Evolutionary conservation across 2,888 invertebrate species (phyloP).

Genomic region (Clistopyga incitator): DNA sequence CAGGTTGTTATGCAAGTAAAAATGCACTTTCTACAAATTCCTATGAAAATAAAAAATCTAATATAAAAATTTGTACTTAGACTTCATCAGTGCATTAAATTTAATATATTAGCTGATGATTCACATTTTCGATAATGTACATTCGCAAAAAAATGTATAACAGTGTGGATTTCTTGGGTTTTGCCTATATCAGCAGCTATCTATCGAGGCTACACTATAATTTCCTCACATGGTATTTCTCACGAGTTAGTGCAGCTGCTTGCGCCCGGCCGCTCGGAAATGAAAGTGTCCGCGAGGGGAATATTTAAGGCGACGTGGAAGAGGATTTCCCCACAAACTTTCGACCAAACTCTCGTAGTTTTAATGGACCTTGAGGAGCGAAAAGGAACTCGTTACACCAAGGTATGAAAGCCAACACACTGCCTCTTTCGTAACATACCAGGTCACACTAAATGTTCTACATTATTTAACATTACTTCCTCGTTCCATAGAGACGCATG

Average conservation of each 20-base stretch:
- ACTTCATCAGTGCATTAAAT: too few species aligned
- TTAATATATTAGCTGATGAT: too few species aligned
- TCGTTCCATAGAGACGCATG: background rate
- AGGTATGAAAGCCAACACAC: slow-evolving; percentile 6
- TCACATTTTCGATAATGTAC: too few species aligned
- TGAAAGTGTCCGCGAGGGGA: slow-evolving; percentile 75
- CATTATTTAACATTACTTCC: slow-evolving; percentile 34
- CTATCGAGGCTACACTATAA: slow-evolving; percentile 67
- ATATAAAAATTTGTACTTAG: too few species aligned
- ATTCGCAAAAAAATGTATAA: too few species aligned
- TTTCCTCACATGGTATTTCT: slow-evolving; percentile 77
- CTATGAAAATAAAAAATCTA: too few species aligned
- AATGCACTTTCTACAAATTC: too few species aligned
- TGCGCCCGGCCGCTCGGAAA: slow-evolving; percentile 71
- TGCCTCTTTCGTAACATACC: background rate
- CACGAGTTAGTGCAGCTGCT: slow-evolving; percentile 57
- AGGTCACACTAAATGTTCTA: slow-evolving; percentile 3
- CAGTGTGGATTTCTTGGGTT: background rate
- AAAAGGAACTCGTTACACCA: slow-evolving; percentile 27
- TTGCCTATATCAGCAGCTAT: slow-evolving; percentile 5
- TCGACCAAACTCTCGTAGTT: slow-evolving; percentile 47
- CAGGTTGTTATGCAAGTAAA: too few species aligned
- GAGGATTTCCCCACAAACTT: slow-evolving; percentile 46
- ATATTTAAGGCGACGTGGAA: slow-evolving; percentile 70
- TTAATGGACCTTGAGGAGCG: slow-evolving; percentile 52